Base-by-base conservation (phyloP, 2,888 invertebrate genomes). In the Onthophagus sagittarius region DNA sequence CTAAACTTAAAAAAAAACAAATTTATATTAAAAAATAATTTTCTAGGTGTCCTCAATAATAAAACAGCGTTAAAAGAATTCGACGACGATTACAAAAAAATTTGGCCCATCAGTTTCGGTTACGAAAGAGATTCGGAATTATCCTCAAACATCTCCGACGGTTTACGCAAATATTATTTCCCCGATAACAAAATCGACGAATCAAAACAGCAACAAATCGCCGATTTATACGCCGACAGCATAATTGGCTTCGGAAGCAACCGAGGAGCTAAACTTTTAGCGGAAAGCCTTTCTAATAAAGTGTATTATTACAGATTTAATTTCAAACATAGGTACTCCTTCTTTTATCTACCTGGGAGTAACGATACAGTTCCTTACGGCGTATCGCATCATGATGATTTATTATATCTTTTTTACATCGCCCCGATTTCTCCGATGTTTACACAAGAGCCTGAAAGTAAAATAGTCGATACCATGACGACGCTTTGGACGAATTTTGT, bases 41-140 rank as follows among this genome's bases (percentile, higher is more conserved):
- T 23, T 73, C 1, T 79, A 91, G 91, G 83, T 71, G 82, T 90
- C 6, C 79, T 89, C 0, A 82, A 84, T 6, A 90, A 92, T 80
- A 84, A 87, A 5, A 87, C 88, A 0, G 81, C 89, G 0, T 82
- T 88, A 0, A 80, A 87, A 31, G 84, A 87, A 53, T 84, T 92
- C 79, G 89, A 91, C 79, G 80, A 85, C 0, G 86, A 92, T 67
- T 93, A 91, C 86, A 86, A 90, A 2, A 83, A 83, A 53, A 77
- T 90, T 14, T 92, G 92, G 0, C 93, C 93, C 0, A 89, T 92
- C 15, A 87, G 89, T 2, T 92, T 93, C 79, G 77, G 87, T 0
- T 89, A 89, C 75, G 89, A 93, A 77, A 87, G 88, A 5, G 85
- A 87, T 3, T 87, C 86, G n/a, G 80, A 88, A 0, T 86, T 88